Evolutionary conservation across 2,113 vertebrate species (phyloP).

Genomic region (Struthidea cinerea): DNA sequence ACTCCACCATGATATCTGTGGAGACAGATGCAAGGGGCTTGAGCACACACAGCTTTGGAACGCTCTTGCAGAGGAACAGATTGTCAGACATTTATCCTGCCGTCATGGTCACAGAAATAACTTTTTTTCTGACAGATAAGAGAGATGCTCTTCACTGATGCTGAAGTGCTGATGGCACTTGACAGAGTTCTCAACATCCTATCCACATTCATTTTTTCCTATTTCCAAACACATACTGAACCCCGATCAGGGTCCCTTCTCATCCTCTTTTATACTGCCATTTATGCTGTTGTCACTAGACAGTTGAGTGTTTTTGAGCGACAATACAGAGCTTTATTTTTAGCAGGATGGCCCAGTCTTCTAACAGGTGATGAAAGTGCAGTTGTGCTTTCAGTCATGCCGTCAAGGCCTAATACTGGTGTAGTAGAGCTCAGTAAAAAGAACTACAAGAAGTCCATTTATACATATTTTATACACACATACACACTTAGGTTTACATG

Average conservation of each 20-base stretch:
- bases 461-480: background rate
- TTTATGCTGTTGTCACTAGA: background rate
- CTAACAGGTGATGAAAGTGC: background rate
- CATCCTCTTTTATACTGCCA: background rate
- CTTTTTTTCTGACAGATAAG: background rate
- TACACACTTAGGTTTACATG: background rate
- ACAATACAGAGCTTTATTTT: background rate
- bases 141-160: background rate
- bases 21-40: constrained; percentile 14
- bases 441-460: background rate
- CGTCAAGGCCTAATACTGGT: background rate
- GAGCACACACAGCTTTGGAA: background rate
- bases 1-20: constrained; percentile 85
- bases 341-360: background rate
- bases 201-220: background rate
- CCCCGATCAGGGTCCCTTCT: background rate
- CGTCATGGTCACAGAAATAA: background rate
- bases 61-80: background rate
- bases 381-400: background rate
- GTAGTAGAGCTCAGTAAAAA: background rate
- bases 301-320: background rate
- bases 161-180: background rate
- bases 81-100: background rate
- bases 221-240: background rate
- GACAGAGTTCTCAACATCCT: background rate